Evolutionary conservation across 2,113 vertebrate genomes (phyloP).

Genomic region (Pseudorhombus dupliciocellatus): DNA sequence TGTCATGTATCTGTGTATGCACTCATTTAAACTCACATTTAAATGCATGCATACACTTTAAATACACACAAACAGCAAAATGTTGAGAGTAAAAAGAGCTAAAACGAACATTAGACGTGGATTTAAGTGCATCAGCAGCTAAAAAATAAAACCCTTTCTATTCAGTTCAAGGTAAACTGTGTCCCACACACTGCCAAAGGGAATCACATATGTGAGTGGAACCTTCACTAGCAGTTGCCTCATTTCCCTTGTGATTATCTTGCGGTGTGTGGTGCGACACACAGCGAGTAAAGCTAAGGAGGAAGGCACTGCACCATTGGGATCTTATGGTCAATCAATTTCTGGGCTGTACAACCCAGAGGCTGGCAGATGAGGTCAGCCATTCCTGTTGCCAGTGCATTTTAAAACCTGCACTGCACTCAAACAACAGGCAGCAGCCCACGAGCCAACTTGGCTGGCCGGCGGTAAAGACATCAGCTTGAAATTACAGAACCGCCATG

Average conservation of each 20-base stretch:
- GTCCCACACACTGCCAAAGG: slow-evolving; percentile 8
- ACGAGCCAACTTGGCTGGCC: slow-evolving; percentile 19
- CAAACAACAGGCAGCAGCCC: slow-evolving; percentile 12
- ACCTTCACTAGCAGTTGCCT: slow-evolving; percentile 35
- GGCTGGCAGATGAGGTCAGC: slow-evolving; percentile 55
- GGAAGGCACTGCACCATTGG: slow-evolving; percentile 50
- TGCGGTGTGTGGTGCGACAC: slow-evolving; percentile 45
- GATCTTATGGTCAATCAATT: slow-evolving; percentile 57
- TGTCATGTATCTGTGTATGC: background rate
- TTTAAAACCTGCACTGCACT: slow-evolving; percentile 41
- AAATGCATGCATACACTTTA: background rate
- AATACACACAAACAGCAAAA: slow-evolving; percentile 4
- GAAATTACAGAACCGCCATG: slow-evolving; percentile 78
- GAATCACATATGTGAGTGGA: slow-evolving; percentile 44
- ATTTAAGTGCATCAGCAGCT: background rate
- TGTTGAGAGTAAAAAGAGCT: background rate
- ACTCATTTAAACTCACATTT: background rate
- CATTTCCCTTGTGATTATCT: slow-evolving; percentile 40
- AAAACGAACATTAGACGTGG: background rate
- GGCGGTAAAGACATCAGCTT: slow-evolving; percentile 50
- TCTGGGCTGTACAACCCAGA: slow-evolving; percentile 31
- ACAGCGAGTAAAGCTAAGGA: slow-evolving; percentile 33
- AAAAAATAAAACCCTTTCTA: background rate
- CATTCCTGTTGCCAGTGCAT: slow-evolving; percentile 18
- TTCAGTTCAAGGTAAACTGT: slow-evolving; percentile 22